Evolutionary conservation across 2,888 invertebrate genomes (phyloP), one percentile per base, ranked within the genome.

Genomic region (Dendrolimus houi): DNA sequence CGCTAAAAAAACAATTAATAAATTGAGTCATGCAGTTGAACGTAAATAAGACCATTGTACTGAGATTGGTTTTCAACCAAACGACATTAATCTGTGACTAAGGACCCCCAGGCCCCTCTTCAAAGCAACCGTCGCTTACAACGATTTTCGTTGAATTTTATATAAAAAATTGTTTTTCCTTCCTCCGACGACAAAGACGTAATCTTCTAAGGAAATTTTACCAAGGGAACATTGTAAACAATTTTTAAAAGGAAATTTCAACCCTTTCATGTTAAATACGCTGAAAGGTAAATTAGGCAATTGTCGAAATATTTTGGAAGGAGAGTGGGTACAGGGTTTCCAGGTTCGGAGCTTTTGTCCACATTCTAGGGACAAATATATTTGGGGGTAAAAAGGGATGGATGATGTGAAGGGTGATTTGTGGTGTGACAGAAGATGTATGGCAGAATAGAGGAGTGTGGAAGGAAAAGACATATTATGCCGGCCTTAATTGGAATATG

Each of bases 261-360:
- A 63, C 56, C 54, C 63, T 58, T 63, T 59, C 52, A 55, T 61
- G 57, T 53, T 56, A 59, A 67, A 67, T 6, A 12, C 47, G 47
- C 12, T 7, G 47, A 47, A 70, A 69, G 62, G 57, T 56, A 65
- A 65, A 71, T 70, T 64, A 65, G 59, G 55, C 63, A 64, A 65
- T 68, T 65, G 62, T 63, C 62, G 64, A 58, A 57, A 66, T 66
- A 67, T 65, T 62, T 47, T 47, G 9, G 29, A 47, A 47, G 47
- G 47, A 47, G 12, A 6, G 6, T 29, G 29, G 29, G 29, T 29
- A 29, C 29, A 29, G 29, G 29, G 29, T 29, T 29, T 29, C 29
- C 29, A 29, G 29, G 3, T 29, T 29, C 29, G 29, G 29, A 29
- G 29, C 6, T 6, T 29, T 29, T 29, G 29, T 29, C 3, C 29